These are phyloP conservation scores for Aethina tumida DNA, from an alignment of 1,140 invertebrate species.

Conservation along the genomic window DNA sequence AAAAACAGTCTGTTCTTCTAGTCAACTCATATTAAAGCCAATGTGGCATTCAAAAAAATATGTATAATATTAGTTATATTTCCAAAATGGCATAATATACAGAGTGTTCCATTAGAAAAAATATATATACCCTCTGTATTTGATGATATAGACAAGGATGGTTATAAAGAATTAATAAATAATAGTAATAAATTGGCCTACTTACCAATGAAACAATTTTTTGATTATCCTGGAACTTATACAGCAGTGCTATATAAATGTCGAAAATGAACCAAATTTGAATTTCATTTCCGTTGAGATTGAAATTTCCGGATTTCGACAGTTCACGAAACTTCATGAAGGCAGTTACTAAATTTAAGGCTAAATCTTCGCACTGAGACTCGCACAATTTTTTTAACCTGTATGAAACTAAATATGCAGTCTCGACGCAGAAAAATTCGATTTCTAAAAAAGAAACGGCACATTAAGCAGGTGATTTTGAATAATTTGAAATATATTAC, in stretches of 20 bases:
- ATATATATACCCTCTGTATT: no score
- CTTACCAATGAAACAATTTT: slow-evolving; percentile 29
- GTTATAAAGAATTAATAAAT: no score
- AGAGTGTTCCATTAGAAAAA: slow-evolving; percentile 2
- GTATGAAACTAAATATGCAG: slow-evolving; percentile 33
- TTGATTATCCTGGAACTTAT: slow-evolving; percentile 25
- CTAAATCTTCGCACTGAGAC: slow-evolving; percentile 34
- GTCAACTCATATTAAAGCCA: no score
- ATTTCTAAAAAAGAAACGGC: slow-evolving; percentile 27
- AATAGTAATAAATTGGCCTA: no score
- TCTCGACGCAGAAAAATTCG: slow-evolving; percentile 32
- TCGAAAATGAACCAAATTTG: slow-evolving; percentile 35
- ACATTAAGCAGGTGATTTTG: no score
- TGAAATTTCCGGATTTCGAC: slow-evolving; percentile 26
- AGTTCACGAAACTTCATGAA: slow-evolving; percentile 31
- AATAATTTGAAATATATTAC: slow-evolving; percentile 16
- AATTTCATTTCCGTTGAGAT: slow-evolving; percentile 29
- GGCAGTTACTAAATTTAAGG: slow-evolving; percentile 31
- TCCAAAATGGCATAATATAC: no score
- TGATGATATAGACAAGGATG: no score
- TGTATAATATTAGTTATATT: slow-evolving; percentile 6
- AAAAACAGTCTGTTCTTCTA: no score
- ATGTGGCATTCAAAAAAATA: slow-evolving; percentile 4
- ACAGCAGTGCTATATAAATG: slow-evolving; percentile 32
- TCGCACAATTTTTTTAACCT: slow-evolving; percentile 34